Conservation (phyloP, 2,888 invertebrate species). For the Scaptomyza polygonia region DNA sequence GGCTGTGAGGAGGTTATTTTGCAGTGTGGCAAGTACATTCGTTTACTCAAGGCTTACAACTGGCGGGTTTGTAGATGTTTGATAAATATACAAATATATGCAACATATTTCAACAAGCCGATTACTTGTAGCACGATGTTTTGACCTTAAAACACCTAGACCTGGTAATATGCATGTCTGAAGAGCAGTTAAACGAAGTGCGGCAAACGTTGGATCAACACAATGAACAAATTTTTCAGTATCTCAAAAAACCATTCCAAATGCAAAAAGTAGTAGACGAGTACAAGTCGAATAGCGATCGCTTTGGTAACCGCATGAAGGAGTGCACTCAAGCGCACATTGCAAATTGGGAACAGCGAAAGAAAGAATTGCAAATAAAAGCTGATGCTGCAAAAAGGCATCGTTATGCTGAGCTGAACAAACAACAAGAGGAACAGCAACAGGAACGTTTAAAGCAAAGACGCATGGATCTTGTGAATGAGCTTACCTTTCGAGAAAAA, state of each 20-base stretch:
- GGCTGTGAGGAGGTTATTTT: conserved; percentile 88
- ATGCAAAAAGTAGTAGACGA: conserved; percentile 85
- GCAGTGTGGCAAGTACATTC: conserved; percentile 90
- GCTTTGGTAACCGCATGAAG: conserved; percentile 86
- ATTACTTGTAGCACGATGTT: conserved; percentile 74
- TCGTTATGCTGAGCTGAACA: conserved; percentile 71
- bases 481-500: conserved; percentile 70
- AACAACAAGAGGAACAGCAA: conserved; percentile 71
- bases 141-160: conserved; percentile 79
- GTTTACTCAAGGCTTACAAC: conserved; percentile 89
- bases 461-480: conserved; percentile 71
- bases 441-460: conserved; percentile 78
- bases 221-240: conserved; percentile 65
- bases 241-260: conserved; percentile 85
- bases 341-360: conserved; percentile 76
- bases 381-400: conserved; percentile 70
- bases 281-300: conserved; percentile 85
- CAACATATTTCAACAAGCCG: background rate
- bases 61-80: conserved; percentile 86
- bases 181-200: conserved; percentile 76
- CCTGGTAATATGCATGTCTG: conserved; percentile 81
- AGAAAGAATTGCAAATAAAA: conserved; percentile 55
- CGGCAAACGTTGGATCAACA: conserved; percentile 68
- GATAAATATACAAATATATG: background rate
- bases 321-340: conserved; percentile 80